phyloP scores from a whole-genome alignment of 2,888 invertebrate species.

The Dexiosoma caninum region DNA sequence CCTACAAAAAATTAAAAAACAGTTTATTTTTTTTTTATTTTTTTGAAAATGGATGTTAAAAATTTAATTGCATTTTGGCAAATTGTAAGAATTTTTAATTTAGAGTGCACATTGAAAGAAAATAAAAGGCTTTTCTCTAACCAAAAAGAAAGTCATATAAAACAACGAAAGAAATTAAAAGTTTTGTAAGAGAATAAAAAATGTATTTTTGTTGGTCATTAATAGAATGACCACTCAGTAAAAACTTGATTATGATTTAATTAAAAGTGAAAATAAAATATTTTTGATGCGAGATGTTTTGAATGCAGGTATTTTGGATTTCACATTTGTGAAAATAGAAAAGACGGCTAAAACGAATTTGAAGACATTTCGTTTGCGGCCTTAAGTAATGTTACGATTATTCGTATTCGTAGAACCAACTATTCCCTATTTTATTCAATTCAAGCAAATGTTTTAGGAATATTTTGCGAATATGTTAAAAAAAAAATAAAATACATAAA shows the following conservation, averaged over 20 bases:
- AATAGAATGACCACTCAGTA: slow-evolving; percentile 13
- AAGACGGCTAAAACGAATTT: too few species aligned
- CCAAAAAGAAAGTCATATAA: slow-evolving; percentile 28
- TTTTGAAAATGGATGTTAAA: background rate
- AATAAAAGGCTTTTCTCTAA: background rate
- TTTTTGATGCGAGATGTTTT: background rate
- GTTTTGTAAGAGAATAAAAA: background rate
- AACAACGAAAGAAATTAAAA: slow-evolving; percentile 31
- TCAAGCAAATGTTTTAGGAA: too few species aligned
- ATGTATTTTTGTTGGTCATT: background rate
- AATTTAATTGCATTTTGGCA: slow-evolving; percentile 35
- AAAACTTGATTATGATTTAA: background rate
- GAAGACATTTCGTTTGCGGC: too few species aligned
- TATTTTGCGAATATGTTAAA: too few species aligned
- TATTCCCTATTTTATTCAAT: too few species aligned
- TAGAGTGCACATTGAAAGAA: background rate
- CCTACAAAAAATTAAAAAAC: background rate
- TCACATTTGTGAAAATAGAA: too few species aligned
- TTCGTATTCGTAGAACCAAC: too few species aligned
- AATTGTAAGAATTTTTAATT: slow-evolving; percentile 47
- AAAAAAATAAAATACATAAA: too few species aligned
- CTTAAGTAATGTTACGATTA: too few species aligned
- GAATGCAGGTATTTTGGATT: too few species aligned
- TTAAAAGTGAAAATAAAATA: slow-evolving; percentile 44
- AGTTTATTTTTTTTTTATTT: slow-evolving; percentile 1